A percentile compares a stretch with the other conserved stretches of the same genome.
Conservation (phyloP, 2,888 invertebrate species). For the Pristionchus arcanus region DNA sequence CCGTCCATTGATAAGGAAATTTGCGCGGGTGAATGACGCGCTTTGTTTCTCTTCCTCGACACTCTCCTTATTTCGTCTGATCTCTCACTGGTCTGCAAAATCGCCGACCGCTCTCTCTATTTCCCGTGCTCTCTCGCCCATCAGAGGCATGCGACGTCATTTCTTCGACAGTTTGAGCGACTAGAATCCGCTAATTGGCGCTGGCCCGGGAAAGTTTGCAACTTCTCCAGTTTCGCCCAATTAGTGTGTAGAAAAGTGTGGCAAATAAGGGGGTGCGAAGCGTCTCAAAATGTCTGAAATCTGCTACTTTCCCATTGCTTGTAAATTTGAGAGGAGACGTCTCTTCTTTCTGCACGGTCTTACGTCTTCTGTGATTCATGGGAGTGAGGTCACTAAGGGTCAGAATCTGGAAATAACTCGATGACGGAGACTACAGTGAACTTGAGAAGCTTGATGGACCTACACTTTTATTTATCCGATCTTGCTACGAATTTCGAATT, state of each 20-base stretch:
- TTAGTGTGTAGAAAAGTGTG: not conserved
- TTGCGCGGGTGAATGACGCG: constrained; percentile 14
- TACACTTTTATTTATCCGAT: too few species aligned
- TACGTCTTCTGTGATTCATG: too few species aligned
- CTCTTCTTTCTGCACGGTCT: not conserved
- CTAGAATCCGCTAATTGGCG: not conserved
- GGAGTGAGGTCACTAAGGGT: too few species aligned
- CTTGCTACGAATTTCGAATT: too few species aligned
- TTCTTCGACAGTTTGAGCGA: not conserved
- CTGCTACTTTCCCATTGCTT: not conserved
- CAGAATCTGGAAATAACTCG: too few species aligned
- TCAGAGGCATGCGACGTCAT: not conserved
- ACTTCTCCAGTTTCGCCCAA: not conserved
- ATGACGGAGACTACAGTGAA: too few species aligned
- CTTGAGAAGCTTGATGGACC: too few species aligned
- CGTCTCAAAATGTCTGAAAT: not conserved
- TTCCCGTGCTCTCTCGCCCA: not conserved
- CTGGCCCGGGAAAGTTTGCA: not conserved
- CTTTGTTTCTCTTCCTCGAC: not conserved
- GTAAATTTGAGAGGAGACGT: not conserved
- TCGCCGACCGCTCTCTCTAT: not conserved
- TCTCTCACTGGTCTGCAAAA: not conserved
- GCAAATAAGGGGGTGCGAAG: not conserved
- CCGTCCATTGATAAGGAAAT: not conserved
- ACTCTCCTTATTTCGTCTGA: not conserved